Percentiles rank a stretch among this genome's conserved stretches.
Conservation (phyloP, 2,888 invertebrate genomes). For the Isotomurus palustris region DNA sequence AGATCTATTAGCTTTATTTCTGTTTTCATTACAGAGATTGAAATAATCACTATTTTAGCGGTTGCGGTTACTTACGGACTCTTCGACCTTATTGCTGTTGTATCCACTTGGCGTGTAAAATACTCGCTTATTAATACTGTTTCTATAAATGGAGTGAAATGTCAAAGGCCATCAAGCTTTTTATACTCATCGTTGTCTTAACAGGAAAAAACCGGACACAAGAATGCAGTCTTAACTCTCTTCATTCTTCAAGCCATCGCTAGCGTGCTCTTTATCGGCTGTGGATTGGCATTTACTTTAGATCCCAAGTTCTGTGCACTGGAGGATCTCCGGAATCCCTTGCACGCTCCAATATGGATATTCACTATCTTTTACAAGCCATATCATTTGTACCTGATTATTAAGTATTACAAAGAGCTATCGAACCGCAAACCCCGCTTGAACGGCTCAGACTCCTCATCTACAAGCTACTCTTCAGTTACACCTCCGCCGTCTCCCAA, state of each 20-base stretch:
- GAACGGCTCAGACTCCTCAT: neutral
- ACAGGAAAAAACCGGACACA: neutral
- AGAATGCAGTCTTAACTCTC: neutral
- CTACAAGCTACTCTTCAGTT: neutral
- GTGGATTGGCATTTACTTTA: neutral
- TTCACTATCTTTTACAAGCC: neutral
- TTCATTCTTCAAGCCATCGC: neutral
- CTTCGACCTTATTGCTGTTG: no score
- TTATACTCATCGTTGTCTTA: neutral
- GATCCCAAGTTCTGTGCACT: neutral
- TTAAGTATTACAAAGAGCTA: neutral
- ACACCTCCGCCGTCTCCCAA: no score
- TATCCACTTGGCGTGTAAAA: no score
- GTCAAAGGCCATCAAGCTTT: no score
- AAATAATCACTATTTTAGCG: no score
- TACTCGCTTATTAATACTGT: no score
- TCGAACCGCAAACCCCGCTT: neutral
- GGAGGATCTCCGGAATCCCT: neutral
- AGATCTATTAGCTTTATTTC: no score
- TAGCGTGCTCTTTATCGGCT: neutral
- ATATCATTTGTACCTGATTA: neutral
- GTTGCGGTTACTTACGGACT: no score
- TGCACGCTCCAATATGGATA: neutral
- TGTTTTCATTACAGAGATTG: no score
- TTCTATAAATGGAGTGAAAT: no score